Evolutionary conservation across 1,140 invertebrate species (phyloP).

Genomic region (Drosophila orosa): DNA sequence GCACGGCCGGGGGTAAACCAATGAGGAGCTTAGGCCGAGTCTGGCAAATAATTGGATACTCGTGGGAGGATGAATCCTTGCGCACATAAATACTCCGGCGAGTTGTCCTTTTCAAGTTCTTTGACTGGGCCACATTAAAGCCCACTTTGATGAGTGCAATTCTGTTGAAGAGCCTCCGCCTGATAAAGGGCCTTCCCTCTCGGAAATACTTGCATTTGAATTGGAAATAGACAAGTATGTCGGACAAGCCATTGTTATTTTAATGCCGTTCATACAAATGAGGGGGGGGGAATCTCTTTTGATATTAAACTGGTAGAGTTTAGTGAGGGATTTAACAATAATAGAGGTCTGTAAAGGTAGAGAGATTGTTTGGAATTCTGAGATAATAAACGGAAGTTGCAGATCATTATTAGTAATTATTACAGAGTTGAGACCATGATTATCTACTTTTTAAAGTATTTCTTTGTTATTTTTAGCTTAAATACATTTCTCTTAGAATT

Average conservation of each 20-base stretch:
- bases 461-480: too few relatives aligned
- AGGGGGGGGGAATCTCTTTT: background rate
- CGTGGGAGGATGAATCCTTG: slow-evolving; percentile 34
- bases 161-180: slow-evolving; percentile 4
- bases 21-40: slow-evolving; percentile 48
- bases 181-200: slow-evolving; percentile 1
- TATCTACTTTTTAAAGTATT: too few relatives aligned
- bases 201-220: slow-evolving; percentile 21
- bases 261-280: background rate
- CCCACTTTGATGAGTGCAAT: slow-evolving; percentile 29
- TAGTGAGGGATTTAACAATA: background rate
- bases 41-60: slow-evolving; percentile 49
- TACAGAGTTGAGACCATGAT: background rate
- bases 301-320: background rate
- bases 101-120: slow-evolving; percentile 45
- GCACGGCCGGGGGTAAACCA: slow-evolving; percentile 33
- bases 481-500: too few relatives aligned
- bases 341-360: background rate
- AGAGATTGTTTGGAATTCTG: background rate
- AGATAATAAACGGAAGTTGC: background rate
- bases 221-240: slow-evolving; percentile 12
- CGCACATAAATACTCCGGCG: slow-evolving; percentile 39
- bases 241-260: slow-evolving; percentile 7
- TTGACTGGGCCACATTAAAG: slow-evolving; percentile 41
- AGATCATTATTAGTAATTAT: background rate